A percentile compares a stretch with the other conserved stretches of the same genome.
phyloP scores from a whole-genome alignment of 2,113 vertebrate species.

The Podarcis raffonei region DNA sequence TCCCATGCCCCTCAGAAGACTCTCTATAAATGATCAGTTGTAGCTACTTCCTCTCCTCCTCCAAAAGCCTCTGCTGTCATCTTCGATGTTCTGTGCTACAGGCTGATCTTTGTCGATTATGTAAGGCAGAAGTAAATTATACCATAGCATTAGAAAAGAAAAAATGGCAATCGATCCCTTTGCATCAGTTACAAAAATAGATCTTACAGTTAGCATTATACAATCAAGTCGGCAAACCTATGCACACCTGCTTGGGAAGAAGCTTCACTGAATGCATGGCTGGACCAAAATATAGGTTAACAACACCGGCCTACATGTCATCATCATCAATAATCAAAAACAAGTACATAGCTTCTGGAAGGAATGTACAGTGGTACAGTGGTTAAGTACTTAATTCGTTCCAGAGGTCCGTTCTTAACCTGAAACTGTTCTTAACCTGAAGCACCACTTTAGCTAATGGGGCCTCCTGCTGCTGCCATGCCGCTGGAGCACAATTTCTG shows the following conservation, averaged over 20 bases:
- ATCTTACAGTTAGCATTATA: not conserved
- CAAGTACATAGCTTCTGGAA: too few species aligned
- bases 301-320: too few species aligned
- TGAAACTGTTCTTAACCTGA: too few species aligned
- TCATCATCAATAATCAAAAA: too few species aligned
- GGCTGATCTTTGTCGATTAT: not conserved
- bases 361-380: too few species aligned
- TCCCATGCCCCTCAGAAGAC: slow-evolving; percentile 29
- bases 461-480: too few species aligned
- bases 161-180: not conserved
- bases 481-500: too few species aligned
- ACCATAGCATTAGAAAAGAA: not conserved
- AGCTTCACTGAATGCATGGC: not conserved
- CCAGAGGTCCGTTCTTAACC: too few species aligned
- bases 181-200: not conserved
- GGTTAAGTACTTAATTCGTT: too few species aligned
- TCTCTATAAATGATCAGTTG: not conserved
- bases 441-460: too few species aligned
- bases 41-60: not conserved
- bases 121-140: fast-evolving
- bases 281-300: too few species aligned
- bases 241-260: not conserved
- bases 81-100: not conserved
- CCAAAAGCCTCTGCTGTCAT: not conserved
- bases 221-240: not conserved